Evolutionary conservation across 2,797 vertebrate species (phyloP).

Genomic region (Oophaga sylvatica): DNA sequence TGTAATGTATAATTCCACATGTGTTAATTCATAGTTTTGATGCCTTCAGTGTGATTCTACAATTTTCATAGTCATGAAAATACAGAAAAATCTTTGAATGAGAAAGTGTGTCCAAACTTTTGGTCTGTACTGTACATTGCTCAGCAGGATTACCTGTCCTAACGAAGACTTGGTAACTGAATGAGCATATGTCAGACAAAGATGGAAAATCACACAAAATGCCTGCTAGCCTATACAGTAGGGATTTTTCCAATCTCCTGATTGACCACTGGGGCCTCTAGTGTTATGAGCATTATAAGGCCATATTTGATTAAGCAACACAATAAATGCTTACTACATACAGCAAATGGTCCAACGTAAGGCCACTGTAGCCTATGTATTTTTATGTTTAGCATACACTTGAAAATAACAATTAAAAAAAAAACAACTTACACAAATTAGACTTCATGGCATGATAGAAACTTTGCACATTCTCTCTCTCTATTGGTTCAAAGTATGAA

Average conservation of each 20-base stretch:
- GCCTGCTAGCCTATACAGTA: not conserved
- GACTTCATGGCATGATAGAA: not conserved
- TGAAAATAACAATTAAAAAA: not conserved
- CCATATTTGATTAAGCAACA: not conserved
- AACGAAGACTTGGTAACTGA: not conserved
- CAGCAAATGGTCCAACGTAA: not conserved
- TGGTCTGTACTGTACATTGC: no score
- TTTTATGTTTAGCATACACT: not conserved
- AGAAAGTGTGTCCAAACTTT: no score
- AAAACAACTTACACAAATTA: not conserved
- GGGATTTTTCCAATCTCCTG: not conserved
- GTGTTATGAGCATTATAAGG: not conserved
- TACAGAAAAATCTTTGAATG: no score
- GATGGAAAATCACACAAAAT: not conserved
- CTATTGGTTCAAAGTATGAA: constrained; percentile 33
- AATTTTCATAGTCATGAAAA: no score
- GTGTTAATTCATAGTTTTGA: no score
- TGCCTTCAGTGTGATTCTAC: no score
- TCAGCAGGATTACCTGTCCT: no score
- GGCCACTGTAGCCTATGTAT: not conserved
- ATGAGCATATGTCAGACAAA: not conserved
- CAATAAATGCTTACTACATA: not conserved
- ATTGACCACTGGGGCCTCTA: no score
- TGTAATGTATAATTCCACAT: no score
- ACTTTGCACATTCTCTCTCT: constrained; percentile 13